phyloP scores from a whole-genome alignment of 2,113 vertebrate species.

The Dolichotis patagonum region DNA sequence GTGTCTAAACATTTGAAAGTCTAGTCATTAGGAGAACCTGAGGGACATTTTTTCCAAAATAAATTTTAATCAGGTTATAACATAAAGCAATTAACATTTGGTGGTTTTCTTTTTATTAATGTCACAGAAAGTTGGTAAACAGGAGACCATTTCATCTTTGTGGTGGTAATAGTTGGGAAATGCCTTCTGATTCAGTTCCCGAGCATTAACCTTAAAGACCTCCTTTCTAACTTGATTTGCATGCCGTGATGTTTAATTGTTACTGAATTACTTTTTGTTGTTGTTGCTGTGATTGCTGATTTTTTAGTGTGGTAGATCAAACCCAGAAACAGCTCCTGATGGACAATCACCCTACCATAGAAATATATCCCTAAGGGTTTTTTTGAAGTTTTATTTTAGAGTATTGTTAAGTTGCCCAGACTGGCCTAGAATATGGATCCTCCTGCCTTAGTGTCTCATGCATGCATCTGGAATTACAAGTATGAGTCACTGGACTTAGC shows the following conservation, averaged over 20 bases:
- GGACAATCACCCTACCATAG: background rate
- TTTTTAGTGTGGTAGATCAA: background rate
- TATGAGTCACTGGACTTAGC: background rate
- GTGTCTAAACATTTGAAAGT: background rate
- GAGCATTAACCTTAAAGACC: background rate
- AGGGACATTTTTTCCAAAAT: background rate
- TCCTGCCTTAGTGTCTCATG: background rate
- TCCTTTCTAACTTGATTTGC: background rate
- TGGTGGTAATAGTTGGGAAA: background rate
- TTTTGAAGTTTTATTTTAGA: background rate
- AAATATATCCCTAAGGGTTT: background rate
- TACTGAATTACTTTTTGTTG: background rate
- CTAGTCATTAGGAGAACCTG: background rate
- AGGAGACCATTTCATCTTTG: background rate
- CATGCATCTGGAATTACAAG: background rate
- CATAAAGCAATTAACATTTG: background rate
- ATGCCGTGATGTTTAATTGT: background rate
- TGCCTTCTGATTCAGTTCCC: background rate
- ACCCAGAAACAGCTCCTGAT: background rate
- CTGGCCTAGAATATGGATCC: background rate
- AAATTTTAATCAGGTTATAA: background rate
- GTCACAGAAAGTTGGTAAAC: background rate
- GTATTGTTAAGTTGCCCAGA: background rate
- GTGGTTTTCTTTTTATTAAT: background rate
- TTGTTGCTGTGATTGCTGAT: background rate